Evolutionary conservation across 30 jellyfish, hydroid and myxozoan genomes (phyloP).

Genomic region (Mastigias papua): DNA sequence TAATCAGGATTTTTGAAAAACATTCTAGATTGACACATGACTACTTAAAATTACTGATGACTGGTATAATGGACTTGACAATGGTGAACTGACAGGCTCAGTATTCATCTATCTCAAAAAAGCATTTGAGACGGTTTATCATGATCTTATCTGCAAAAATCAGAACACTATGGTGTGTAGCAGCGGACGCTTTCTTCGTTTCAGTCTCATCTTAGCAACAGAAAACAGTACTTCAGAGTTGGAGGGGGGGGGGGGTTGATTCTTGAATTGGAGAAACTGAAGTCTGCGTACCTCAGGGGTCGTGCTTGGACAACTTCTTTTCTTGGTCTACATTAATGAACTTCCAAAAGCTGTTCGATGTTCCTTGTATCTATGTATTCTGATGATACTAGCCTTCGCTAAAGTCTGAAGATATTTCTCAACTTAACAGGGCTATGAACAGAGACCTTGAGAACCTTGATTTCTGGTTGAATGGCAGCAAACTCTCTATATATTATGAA

Average conservation of each 20-base stretch:
- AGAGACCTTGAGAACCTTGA: slow-evolving; percentile 7
- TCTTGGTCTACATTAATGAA: slow-evolving; percentile 21
- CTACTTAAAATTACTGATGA: slow-evolving; percentile 37
- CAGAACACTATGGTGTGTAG: background rate
- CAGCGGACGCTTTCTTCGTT: background rate
- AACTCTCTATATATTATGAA: slow-evolving; percentile 14
- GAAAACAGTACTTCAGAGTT: slow-evolving; percentile 10
- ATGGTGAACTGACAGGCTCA: slow-evolving; percentile 4
- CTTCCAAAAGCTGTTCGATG: slow-evolving; percentile 28
- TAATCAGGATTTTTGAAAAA: slow-evolving; percentile 31
- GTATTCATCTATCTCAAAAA: slow-evolving; percentile 35
- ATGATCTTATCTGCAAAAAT: slow-evolving; percentile 9
- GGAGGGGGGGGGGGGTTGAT: slow-evolving; percentile 11
- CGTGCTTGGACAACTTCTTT: slow-evolving; percentile 39
- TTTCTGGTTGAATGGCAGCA: slow-evolving; percentile 32
- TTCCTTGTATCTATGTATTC: slow-evolving; percentile 15
- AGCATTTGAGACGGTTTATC: slow-evolving; percentile 63
- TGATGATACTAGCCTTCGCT: slow-evolving; percentile 1
- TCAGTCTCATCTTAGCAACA: background rate
- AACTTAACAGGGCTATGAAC: slow-evolving; percentile 24
- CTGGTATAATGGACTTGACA: slow-evolving; percentile 38
- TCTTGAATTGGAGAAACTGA: background rate
- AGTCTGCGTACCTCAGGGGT: slow-evolving; percentile 16
- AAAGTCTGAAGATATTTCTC: background rate
- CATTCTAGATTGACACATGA: slow-evolving; percentile 42